Evolutionary conservation across 2,888 invertebrate species (phyloP), one percentile per base, ranked within the genome.

Genomic region (Rhamnusium bicolor): DNA sequence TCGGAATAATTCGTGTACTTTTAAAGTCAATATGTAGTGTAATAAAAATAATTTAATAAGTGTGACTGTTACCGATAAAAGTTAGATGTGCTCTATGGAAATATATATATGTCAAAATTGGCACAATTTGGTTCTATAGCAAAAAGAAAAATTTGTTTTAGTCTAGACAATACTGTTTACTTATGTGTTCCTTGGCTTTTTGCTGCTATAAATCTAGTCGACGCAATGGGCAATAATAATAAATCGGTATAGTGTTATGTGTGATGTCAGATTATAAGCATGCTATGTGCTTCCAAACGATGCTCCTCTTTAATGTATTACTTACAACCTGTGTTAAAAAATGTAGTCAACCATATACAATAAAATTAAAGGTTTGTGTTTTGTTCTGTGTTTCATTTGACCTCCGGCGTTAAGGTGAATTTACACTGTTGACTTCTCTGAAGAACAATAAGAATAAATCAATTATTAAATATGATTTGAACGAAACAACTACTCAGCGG

Each of bases 241-340:
- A 83, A 81, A 79, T 80, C 80, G 79, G 80, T 78, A 80, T 84
- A 84, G 80, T n/a, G n/a, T 79, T 82, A 82, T 81, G 80, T 84
- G 82, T 81, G 82, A 85, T 84, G 85, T 86, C 82, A 81, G 76
- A 68, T 75, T 75, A 75, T 81, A 82, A 84, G 85, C 84, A 86
- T 86, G 84, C 84, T 85, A 82, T 86, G 86, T 87, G 87, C 87
- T 87, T 87, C 86, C 87, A 86, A 80, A 83, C 54, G 84, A 75
- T 81, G 85, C 84, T 84, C 82, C 82, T 83, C 81, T 85, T 84
- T 84, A 82, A 82, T 85, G 84, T 84, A 82, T 65, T 65, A 63
- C 62, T 63, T 62, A 83, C 81, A 83, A 85, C 85, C 83, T 87
- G 84, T 87, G 86, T 87, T 87, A 76, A 79, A n/a, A n/a, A 81